Base-by-base conservation (phyloP, 2,888 invertebrate species). In the Apamea anceps region DNA sequence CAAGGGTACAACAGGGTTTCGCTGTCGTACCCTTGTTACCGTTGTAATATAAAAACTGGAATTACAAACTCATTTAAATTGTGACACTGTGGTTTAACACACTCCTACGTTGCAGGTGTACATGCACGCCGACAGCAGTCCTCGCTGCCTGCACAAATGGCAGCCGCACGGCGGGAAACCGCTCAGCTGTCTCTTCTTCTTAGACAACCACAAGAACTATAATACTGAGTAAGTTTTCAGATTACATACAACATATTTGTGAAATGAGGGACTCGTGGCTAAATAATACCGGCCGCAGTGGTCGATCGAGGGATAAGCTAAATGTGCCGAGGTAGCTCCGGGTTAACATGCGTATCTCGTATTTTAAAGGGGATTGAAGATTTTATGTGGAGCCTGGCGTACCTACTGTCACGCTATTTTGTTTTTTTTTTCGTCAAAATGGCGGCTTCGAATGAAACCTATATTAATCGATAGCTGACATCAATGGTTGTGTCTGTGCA, bases 141-240 rank as follows among this genome's bases (percentile, higher is more conserved):
- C 98, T 8, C 97, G 98, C 86, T 99, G 99, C 95, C 97, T 99
- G 84, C 99, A 99, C 96, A 98, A 99, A 92, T 99, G 99, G 99
- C 98, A 98, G 92, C 99, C 99, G 1, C 99, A 99, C 93, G 98
- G 97, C 67, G 99, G 99, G 10, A 98, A 98, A 91, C 98, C 99
- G 0, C 97, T 99, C 80, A 98, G 98, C 60, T 98, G 98, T 45
- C 97, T 99, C n/a, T 98, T 99, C 95, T 99, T 99, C 95, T 97
- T 99, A 10, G 99, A 99, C 95, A 99, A 99, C 95, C 98, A 99
- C 92, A 98, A 98, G 91, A 98, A 98, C 91, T 98, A 98, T 82
- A 97, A 97, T 82, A 97, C 98, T 0, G 98, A 98, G 98, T 98
- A 95, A 98, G 98, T 97, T 85, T 60, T 28, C n/a, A 13, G 0